A percentile compares a stretch with the other conserved stretches of the same genome.
phyloP scores from a whole-genome alignment of 1,140 invertebrate species.

The Bilobella aurantiaca region DNA sequence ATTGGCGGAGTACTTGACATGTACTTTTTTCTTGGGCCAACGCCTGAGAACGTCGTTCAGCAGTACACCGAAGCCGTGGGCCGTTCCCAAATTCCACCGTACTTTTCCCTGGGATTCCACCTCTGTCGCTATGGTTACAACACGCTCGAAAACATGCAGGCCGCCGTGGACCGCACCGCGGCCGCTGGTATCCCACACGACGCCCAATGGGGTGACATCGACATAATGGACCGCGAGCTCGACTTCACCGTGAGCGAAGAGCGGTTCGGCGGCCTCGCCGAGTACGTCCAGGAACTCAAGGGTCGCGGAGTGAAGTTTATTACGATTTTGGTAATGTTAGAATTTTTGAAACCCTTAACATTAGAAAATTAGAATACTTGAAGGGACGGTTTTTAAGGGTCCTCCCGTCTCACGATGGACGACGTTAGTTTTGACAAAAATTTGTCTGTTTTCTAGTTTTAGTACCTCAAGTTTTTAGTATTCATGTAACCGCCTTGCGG shows the following conservation, averaged over 20 bases:
- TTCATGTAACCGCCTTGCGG: no score
- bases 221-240: conserved; percentile 56
- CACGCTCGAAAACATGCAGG: conserved; percentile 38
- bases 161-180: conserved; percentile 38
- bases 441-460: no score
- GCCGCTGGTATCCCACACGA: conserved; percentile 24
- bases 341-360: background rate
- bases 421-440: no score
- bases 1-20: conserved; percentile 42
- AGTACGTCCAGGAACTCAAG: conserved; percentile 21
- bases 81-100: conserved; percentile 43
- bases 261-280: conserved; percentile 15
- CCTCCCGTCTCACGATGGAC: no score
- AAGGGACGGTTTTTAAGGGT: no score
- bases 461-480: no score
- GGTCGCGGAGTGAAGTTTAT: conserved; percentile 29
- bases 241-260: conserved; percentile 18
- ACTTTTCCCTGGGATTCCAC: conserved; percentile 47
- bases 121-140: conserved; percentile 44
- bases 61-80: conserved; percentile 45
- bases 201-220: conserved; percentile 40
- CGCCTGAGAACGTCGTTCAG: conserved; percentile 42
- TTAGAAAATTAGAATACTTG: background rate
- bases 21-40: conserved; percentile 44
- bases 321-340: conserved; percentile 25